Evolutionary conservation across 2,888 invertebrate genomes (phyloP).

Genomic region (Podabrus alpinus): DNA sequence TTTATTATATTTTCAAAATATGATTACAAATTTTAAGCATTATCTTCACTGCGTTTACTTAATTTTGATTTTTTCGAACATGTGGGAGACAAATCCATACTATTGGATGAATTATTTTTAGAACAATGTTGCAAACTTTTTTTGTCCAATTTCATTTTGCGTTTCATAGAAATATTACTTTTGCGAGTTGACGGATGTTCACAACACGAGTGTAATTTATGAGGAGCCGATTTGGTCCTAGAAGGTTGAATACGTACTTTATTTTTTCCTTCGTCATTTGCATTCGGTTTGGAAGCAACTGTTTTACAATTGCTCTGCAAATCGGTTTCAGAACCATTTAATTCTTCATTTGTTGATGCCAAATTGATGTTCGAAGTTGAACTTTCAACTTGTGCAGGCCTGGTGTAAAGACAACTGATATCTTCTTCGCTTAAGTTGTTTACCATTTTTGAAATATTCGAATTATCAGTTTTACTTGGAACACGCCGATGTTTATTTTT

Average conservation of each 20-base stretch:
- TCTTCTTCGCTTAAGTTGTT: neutral
- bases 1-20: neutral
- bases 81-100: neutral
- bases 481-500: rapidly evolving
- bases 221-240: neutral
- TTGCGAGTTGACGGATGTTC: neutral
- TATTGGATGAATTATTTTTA: neutral
- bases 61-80: neutral
- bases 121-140: neutral
- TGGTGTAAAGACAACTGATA: neutral
- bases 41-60: neutral
- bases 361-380: neutral
- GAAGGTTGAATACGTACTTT: neutral
- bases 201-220: neutral
- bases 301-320: neutral
- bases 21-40: neutral
- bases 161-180: neutral
- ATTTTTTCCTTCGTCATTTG: neutral
- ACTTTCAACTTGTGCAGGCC: neutral
- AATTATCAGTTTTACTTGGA: neutral
- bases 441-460: neutral
- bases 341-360: neutral
- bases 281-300: neutral
- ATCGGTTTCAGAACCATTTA: neutral
- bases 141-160: neutral